phyloP scores from a whole-genome alignment of 2,888 invertebrate species.

The Herminia tarsipennalis region DNA sequence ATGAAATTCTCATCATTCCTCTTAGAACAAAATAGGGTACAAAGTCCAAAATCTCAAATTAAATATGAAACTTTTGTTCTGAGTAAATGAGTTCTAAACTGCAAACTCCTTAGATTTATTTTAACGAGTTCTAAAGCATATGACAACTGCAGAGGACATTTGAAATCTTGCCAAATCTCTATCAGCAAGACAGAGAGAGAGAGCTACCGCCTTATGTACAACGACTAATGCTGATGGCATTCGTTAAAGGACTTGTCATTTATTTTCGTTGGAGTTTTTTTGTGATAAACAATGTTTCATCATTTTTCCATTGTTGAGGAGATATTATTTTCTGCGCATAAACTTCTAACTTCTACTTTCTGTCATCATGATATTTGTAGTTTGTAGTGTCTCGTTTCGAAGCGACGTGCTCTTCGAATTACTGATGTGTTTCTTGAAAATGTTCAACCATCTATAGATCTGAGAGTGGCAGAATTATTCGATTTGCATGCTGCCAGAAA shows the following conservation, averaged over 20 bases:
- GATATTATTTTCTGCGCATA: neutral
- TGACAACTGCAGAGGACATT: slow-evolving; percentile 54
- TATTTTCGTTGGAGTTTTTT: too few species aligned
- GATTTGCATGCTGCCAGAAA: too few species aligned
- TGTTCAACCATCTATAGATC: too few species aligned
- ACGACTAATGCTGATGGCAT: slow-evolving; percentile 7
- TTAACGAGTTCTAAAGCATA: slow-evolving; percentile 45
- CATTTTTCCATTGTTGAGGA: neutral
- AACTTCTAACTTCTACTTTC: neutral
- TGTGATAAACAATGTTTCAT: too few species aligned
- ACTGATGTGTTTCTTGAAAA: too few species aligned
- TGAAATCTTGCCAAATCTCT: slow-evolving; percentile 58
- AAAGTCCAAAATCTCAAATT: slow-evolving; percentile 8
- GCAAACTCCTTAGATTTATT: slow-evolving; percentile 28
- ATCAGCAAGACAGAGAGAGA: too few species aligned
- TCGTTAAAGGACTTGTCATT: slow-evolving; percentile 17
- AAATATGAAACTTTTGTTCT: slow-evolving; percentile 7
- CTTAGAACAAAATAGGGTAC: neutral
- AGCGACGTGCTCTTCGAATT: too few species aligned
- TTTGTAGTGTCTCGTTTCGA: too few species aligned
- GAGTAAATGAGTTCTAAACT: slow-evolving; percentile 15
- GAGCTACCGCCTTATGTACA: slow-evolving; percentile 20
- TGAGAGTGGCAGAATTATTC: too few species aligned
- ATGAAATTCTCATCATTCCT: too few species aligned
- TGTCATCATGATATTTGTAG: too few species aligned